Base-by-base conservation (phyloP, 2,888 invertebrate genomes). In the Alsophila aescularia region DNA sequence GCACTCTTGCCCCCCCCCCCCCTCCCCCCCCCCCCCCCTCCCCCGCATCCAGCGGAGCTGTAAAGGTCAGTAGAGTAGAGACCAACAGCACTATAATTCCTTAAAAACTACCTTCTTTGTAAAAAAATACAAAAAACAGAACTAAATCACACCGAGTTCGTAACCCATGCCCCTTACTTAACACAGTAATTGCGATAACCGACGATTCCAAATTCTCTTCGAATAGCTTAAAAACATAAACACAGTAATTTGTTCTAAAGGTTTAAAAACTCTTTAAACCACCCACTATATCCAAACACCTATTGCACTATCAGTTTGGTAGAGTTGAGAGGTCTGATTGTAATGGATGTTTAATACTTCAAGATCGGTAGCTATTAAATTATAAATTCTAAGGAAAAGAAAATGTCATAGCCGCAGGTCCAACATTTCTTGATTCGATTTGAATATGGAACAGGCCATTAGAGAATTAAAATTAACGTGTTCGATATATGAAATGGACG, bases 181-280 rank as follows among this genome's bases (percentile, higher is more conserved):
- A 73, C 66, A 64, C 68, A 68, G 53, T 78, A 78, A 77, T 76
- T 62, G 69, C 60, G 52, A 45, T 52, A 59, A 64, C 69, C 67
- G 54, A 68, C 64, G 61, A 70, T 67, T 60, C 47, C 27, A 71
- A 75, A 83, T 83, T 81, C 77, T 77, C 77, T 67, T 66, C 64
- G 80, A 85, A 83, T 77, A 76, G 79, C 72, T 66, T 77, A 80
- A 83, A 74, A 65, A 72, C 70, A 77, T 82, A 78, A 80, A 79
- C 52, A 78, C 75, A 74, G 81, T 77, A 77, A 83, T 84, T 84
- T 81, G 66, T 65, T 66, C 55, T 56, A 59, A 64, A 77, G 73
- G 70, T 63, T 69, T 67, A 66, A 67, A 70, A 73, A 59, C 59
- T 66, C 62, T 69, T 67, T 59, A 50, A 32, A 21, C 47, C 34